A percentile compares a stretch with the other conserved stretches of the same genome.
Conservation (phyloP, 2,888 invertebrate genomes). For the Macrostomum cliftonense region DNA sequence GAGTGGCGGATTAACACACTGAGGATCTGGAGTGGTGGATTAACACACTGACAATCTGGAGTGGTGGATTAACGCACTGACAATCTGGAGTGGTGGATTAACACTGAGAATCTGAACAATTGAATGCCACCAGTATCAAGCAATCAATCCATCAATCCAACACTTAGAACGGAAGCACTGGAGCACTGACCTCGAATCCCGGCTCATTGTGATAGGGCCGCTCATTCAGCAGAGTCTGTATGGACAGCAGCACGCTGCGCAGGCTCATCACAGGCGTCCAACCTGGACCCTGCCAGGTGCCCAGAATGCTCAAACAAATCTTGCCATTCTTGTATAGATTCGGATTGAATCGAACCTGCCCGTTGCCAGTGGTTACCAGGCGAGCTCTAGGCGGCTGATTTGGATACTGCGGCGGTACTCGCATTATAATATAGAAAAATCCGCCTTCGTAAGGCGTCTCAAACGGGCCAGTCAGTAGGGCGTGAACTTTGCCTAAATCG, state of each 20-base stretch:
- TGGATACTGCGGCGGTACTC: constrained; percentile 43
- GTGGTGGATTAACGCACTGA: too few relatives aligned
- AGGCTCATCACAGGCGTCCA: constrained; percentile 45
- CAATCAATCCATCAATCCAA: too few relatives aligned
- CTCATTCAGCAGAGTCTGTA: constrained; percentile 46
- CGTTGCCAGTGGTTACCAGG: constrained; percentile 45
- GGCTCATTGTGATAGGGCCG: constrained; percentile 50
- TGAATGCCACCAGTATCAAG: too few relatives aligned
- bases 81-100: too few relatives aligned
- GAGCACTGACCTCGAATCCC: constrained; percentile 39
- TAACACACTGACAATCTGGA: too few relatives aligned
- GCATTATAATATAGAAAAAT: constrained; percentile 40
- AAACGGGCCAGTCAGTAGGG: constrained; percentile 44
- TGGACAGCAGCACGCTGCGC: constrained; percentile 43
- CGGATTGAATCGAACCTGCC: constrained; percentile 16
- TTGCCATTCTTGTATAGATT: constrained; percentile 11
- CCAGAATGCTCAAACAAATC: constrained; percentile 8
- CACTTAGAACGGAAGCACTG: too few relatives aligned
- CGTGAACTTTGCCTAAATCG: constrained; percentile 44
- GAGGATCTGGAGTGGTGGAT: too few relatives aligned
- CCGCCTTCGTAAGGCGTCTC: constrained; percentile 48
- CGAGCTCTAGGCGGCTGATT: constrained; percentile 45
- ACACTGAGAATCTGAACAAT: too few relatives aligned
- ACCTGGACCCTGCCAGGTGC: constrained; percentile 45
- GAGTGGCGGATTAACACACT: too few relatives aligned